A percentile compares a stretch with the other conserved stretches of the same genome.
These are phyloP conservation scores for Drosophila mayri DNA, from an alignment of 1,140 invertebrate genomes.

Conservation along the genomic window DNA sequence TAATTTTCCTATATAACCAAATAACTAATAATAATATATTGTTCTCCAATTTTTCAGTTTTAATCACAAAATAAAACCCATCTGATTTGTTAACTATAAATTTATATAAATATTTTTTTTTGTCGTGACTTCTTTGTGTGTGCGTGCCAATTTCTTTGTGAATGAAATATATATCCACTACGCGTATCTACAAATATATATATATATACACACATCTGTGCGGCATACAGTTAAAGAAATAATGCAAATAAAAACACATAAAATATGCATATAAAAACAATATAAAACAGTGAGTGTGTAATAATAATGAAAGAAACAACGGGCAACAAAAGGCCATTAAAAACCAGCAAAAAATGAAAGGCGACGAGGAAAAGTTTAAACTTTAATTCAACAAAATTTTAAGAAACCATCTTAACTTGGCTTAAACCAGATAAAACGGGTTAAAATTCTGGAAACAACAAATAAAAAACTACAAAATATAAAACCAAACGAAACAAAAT, in stretches of 20 bases:
- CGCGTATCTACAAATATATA: not conserved
- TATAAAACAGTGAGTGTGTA: constrained; percentile 14
- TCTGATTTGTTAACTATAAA: not conserved
- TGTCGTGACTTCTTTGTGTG: constrained; percentile 44
- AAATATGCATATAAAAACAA: not conserved
- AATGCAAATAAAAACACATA: constrained; percentile 24
- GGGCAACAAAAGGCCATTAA: constrained; percentile 23
- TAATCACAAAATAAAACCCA: constrained; percentile 3
- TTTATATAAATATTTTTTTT: constrained; percentile 9
- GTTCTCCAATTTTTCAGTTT: not conserved
- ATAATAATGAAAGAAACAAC: constrained; percentile 44
- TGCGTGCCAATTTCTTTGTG: constrained; percentile 58
- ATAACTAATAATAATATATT: constrained; percentile 1
- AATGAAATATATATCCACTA: constrained; percentile 27
- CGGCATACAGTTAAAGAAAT: constrained; percentile 1
- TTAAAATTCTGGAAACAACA: constrained; percentile 33
- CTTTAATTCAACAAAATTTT: constrained; percentile 59
- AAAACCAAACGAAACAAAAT: constrained; percentile 29
- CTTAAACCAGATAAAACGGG: constrained; percentile 29
- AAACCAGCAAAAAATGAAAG: constrained; percentile 63
- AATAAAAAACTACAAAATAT: constrained; percentile 21
- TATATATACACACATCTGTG: not conserved
- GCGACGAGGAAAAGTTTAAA: constrained; percentile 55
- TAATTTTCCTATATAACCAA: not conserved
- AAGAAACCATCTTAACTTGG: constrained; percentile 19